Evolutionary conservation across 2,113 vertebrate genomes (phyloP).

Genomic region (Halichoerus grypus): DNA sequence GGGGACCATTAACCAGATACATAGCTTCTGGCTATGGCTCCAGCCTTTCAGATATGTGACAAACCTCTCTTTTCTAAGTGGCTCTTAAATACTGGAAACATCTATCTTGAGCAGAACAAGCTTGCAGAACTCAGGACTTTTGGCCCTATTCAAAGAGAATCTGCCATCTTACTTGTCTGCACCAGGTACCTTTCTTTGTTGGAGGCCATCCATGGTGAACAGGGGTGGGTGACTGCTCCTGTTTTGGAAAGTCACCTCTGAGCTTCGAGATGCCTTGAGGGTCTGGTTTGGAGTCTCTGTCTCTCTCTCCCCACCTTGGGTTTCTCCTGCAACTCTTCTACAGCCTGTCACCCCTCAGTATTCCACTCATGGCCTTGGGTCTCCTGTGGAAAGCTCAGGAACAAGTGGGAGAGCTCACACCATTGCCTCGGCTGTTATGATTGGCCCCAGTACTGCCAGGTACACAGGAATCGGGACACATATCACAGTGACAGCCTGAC

Average conservation of each 20-base stretch:
- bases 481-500: background rate
- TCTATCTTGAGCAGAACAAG: background rate
- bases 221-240: too few relatives aligned
- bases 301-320: background rate
- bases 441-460: background rate
- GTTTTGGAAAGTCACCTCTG: background rate
- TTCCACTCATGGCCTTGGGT: background rate
- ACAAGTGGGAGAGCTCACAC: background rate
- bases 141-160: background rate
- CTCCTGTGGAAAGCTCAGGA: background rate
- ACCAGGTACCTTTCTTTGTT: background rate
- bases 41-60: background rate
- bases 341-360: background rate
- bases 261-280: background rate
- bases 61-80: background rate
- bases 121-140: background rate
- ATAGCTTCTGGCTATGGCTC: background rate
- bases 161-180: background rate
- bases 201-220: background rate
- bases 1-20: background rate
- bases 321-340: background rate
- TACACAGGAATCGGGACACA: too few relatives aligned
- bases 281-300: background rate
- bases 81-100: background rate
- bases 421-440: background rate